Percentiles rank a stretch among this genome's conserved stretches.
Evolutionary conservation across 37 sponge, comb jelly and placozoan genomes (phyloP).

Genomic region (Crambe crambe): DNA sequence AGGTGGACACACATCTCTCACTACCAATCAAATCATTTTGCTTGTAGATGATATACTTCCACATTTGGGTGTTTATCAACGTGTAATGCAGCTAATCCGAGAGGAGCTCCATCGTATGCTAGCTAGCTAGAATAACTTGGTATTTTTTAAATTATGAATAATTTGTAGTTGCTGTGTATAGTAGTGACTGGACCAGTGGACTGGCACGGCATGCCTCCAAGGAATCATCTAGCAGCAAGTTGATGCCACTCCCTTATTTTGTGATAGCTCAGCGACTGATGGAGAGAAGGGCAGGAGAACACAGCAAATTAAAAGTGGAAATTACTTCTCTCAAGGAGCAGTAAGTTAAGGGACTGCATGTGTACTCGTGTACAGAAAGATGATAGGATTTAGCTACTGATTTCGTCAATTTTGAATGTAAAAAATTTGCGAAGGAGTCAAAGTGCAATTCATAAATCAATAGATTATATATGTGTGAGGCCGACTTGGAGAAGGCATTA

Average conservation of each 20-base stretch:
- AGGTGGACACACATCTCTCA: neutral
- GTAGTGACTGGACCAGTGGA: conserved; percentile 32
- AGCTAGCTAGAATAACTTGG: neutral
- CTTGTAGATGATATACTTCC: conserved; percentile 73
- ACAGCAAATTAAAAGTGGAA: conserved; percentile 30
- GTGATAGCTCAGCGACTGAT: conserved; percentile 43
- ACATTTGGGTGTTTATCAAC: conserved; percentile 73
- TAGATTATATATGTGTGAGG: conserved; percentile 60
- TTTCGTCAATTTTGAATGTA: neutral
- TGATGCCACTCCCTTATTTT: conserved; percentile 50
- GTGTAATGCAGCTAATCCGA: conserved; percentile 56
- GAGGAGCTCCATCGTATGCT: conserved; percentile 59
- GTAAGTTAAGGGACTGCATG: conserved; percentile 17
- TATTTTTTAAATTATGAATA: neutral
- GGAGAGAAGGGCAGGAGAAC: conserved; percentile 28
- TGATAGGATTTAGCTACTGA: no score
- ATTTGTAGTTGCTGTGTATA: conserved; percentile 48
- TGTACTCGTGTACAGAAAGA: no score
- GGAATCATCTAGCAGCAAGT: neutral
- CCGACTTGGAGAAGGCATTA: conserved; percentile 55
- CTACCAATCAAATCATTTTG: neutral
- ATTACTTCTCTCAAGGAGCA: conserved; percentile 48
- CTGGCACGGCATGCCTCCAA: neutral
- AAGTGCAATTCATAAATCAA: neutral
- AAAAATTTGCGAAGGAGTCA: neutral